A percentile compares a stretch with the other conserved stretches of the same genome.
These are phyloP conservation scores for Prinia subflava DNA, from an alignment of 2,113 vertebrate species.

Conservation along the genomic window DNA sequence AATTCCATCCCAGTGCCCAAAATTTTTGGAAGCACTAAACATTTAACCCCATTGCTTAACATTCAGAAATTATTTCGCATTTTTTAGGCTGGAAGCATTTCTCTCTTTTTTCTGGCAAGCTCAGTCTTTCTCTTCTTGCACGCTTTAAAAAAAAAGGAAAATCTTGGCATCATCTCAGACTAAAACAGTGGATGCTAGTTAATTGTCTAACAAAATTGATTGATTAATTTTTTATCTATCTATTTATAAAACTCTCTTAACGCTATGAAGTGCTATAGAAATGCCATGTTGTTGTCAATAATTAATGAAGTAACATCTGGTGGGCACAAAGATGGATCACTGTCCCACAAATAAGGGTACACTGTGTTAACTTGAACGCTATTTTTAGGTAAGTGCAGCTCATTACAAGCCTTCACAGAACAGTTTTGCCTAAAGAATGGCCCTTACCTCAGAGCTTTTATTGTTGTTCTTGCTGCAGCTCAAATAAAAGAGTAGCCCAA, in stretches of 20 bases:
- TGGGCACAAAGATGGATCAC: neutral
- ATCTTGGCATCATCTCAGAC: slow-evolving; percentile 9
- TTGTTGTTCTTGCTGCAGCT: neutral
- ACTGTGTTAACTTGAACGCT: neutral
- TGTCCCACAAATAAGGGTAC: slow-evolving; percentile 7
- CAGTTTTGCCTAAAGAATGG: neutral
- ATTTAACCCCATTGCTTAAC: slow-evolving; percentile 43
- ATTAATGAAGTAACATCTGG: slow-evolving; percentile 49
- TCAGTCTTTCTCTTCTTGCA: neutral
- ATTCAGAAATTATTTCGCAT: slow-evolving; percentile 19
- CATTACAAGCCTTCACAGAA: neutral
- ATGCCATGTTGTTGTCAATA: slow-evolving; percentile 7
- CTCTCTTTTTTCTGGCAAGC: slow-evolving; percentile 38
- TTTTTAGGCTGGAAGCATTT: slow-evolving; percentile 38
- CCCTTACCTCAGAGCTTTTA: slow-evolving; percentile 18
- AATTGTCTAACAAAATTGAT: slow-evolving; percentile 34
- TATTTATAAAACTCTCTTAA: slow-evolving; percentile 27
- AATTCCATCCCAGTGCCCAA: neutral
- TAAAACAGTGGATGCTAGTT: neutral
- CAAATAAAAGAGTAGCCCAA: slow-evolving; percentile 5
- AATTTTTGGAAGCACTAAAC: slow-evolving; percentile 17
- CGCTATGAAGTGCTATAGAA: neutral
- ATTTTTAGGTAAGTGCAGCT: slow-evolving; percentile 35
- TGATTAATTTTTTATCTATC: slow-evolving; percentile 36
- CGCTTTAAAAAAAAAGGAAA: neutral